Conservation (phyloP, 2,113 vertebrate species). For the Oryzias celebensis region DNA sequence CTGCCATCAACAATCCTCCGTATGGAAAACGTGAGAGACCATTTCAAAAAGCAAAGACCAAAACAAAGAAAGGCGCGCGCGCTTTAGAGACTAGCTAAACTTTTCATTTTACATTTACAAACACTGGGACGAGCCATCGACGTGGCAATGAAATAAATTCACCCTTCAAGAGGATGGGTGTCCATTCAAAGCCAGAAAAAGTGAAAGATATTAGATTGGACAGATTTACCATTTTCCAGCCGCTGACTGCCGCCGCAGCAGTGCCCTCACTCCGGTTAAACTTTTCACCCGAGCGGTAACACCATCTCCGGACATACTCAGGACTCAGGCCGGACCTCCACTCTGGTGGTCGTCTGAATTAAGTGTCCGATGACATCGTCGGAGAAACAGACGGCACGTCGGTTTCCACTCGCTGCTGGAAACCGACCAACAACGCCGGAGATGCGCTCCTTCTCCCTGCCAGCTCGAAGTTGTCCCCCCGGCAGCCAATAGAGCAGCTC, state of each 20-base stretch:
- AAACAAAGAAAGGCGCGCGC: too few species aligned
- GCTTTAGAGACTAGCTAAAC: too few species aligned
- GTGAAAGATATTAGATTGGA: neutral
- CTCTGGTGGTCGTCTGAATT: neutral
- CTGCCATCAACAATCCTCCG: too few species aligned
- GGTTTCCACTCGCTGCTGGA: neutral
- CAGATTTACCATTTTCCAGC: constrained; percentile 63
- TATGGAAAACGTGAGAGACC: too few species aligned
- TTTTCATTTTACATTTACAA: too few species aligned
- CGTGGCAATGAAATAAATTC: neutral
- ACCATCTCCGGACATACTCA: constrained; percentile 53
- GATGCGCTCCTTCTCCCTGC: neutral
- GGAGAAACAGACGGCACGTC: constrained; percentile 24
- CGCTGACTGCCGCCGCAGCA: constrained; percentile 1
- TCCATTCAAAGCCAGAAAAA: neutral
- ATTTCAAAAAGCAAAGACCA: too few species aligned
- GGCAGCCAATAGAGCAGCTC: constrained; percentile 11
- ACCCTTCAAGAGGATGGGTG: neutral
- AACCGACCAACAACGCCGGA: neutral
- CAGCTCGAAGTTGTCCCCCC: constrained; percentile 31
- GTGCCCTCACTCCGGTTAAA: constrained; percentile 51
- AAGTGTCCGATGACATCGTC: constrained; percentile 3
- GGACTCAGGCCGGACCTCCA: constrained; percentile 18
- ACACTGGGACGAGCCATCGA: too few species aligned
- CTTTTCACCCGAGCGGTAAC: constrained; percentile 54